phyloP scores from a whole-genome alignment of 2,888 invertebrate genomes.

The Teleogryllus oceanicus region DNA sequence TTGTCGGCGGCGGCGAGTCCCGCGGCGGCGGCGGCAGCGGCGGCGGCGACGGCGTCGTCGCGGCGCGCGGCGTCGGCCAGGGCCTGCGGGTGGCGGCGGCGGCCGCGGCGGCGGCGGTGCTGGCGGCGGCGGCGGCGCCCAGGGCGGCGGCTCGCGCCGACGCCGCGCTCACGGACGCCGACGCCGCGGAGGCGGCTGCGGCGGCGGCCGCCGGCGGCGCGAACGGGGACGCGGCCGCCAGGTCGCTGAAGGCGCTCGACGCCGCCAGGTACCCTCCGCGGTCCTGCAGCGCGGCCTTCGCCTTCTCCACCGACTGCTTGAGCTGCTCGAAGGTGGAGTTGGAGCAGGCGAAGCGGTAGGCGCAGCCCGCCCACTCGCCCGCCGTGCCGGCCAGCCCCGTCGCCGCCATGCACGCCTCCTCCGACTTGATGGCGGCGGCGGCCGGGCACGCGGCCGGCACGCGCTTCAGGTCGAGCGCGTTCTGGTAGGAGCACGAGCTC shows the following conservation, averaged over 20 bases:
- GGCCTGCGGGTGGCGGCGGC: slow-evolving; percentile 28
- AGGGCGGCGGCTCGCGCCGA: neutral
- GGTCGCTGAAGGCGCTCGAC: slow-evolving; percentile 66
- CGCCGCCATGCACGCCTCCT: slow-evolving; percentile 19
- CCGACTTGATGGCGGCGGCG: slow-evolving; percentile 29
- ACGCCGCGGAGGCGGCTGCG: slow-evolving; percentile 26
- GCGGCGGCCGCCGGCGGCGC: slow-evolving; percentile 30
- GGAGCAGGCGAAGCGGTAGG: slow-evolving; percentile 70
- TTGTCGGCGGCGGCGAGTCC: slow-evolving; percentile 32
- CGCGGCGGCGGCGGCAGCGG: slow-evolving; percentile 26
- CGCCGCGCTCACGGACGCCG: slow-evolving; percentile 12
- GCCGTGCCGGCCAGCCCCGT: slow-evolving; percentile 6
- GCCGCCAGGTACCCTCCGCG: slow-evolving; percentile 66
- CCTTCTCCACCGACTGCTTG: slow-evolving; percentile 86
- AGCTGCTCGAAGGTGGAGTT: slow-evolving; percentile 86
- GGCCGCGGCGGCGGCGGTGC: slow-evolving; percentile 23
- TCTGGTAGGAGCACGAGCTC: slow-evolving; percentile 87
- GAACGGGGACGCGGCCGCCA: slow-evolving; percentile 44
- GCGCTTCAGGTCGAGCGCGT: slow-evolving; percentile 24
- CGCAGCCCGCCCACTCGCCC: slow-evolving; percentile 48
- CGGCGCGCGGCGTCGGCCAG: slow-evolving; percentile 27
- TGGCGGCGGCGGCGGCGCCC: slow-evolving; percentile 20
- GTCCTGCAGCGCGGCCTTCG: slow-evolving; percentile 80
- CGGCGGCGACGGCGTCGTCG: slow-evolving; percentile 30
- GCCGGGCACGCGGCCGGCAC: neutral